Base-by-base conservation (phyloP, 2,888 invertebrate species). In the Smittia sp. region DNA sequence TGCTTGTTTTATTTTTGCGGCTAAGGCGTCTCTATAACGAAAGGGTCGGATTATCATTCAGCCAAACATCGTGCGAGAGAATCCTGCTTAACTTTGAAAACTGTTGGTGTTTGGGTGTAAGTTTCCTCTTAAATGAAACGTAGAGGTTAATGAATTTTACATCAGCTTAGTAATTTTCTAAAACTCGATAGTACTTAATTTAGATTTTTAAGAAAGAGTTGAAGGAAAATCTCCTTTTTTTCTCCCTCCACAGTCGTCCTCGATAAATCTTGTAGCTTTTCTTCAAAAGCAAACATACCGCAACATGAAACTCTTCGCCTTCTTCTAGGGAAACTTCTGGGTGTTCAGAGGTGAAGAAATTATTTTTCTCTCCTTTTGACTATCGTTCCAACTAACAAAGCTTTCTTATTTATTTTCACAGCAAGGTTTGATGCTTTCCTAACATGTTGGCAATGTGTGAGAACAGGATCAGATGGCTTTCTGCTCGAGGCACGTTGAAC, bases 381-480 rank as follows among this genome's bases (percentile, higher is more conserved):
- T 46, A 39, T 39, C 13, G 7, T 13, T 39, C 39, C 46, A 46
- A n/a, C 9, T 46, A n/a, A 46, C 11, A 46, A 46, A 46, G 46
- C 46, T 46, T 46, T 46, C n/a, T 58, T 24, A 58, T 58, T 20
- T 24, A 58, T 58, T 58, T 24, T 22, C 58, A 7, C 58, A 58
- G 24, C 58, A 13, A 27, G 27, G 18, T 32, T 65, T 65, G 27
- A 65, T 65, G 65, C 65, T 65, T 65, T 65, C 18, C 65, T 65
- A 65, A 65, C 65, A 65, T 65, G 65, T 65, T 65, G 65, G 65
- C 65, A 65, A 65, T 15, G 65, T 65, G 65, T 65, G 65, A 65
- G 65, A 65, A 65, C 9, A 18, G 1, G 2, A 27, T 65, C 65
- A 65, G 13, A 65, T 65, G 65, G 58, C 58, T 22, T 58, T 27